A percentile compares a stretch with the other conserved stretches of the same genome.
phyloP scores from a whole-genome alignment of 2,888 invertebrate species.

The Hoplodrina ambigua region DNA sequence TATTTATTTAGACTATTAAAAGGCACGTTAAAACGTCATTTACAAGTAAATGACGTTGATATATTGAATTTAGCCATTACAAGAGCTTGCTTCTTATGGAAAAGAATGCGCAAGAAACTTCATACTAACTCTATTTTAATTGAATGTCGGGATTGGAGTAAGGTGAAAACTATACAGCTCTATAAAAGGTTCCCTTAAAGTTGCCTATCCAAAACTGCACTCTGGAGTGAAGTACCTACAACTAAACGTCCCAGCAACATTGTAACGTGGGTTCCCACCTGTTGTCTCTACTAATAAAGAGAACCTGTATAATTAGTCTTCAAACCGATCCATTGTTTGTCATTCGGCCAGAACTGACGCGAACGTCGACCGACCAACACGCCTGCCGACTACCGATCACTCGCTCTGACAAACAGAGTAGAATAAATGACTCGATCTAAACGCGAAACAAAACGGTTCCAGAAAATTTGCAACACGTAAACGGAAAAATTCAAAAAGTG shows the following conservation, averaged over 20 bases:
- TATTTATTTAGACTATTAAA: too few relatives aligned
- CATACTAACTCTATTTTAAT: too few relatives aligned
- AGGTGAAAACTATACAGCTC: neutral
- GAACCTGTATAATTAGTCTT: slow-evolving; percentile 84
- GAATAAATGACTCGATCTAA: slow-evolving; percentile 67
- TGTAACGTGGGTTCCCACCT: slow-evolving; percentile 81
- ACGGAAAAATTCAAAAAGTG: slow-evolving; percentile 30
- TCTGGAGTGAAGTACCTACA: slow-evolving; percentile 14
- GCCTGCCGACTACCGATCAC: slow-evolving; percentile 77
- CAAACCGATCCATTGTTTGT: slow-evolving; percentile 83
- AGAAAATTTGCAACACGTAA: slow-evolving; percentile 32
- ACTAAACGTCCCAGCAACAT: slow-evolving; percentile 62
- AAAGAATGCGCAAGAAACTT: too few relatives aligned
- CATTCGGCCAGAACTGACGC: slow-evolving; percentile 81
- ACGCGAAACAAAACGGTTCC: slow-evolving; percentile 46
- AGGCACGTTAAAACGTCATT: too few relatives aligned
- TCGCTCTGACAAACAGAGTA: slow-evolving; percentile 68
- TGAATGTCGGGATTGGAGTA: too few relatives aligned
- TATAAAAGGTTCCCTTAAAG: neutral
- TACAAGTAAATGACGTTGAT: too few relatives aligned
- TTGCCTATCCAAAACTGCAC: slow-evolving; percentile 5
- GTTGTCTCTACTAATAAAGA: slow-evolving; percentile 75
- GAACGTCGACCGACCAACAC: slow-evolving; percentile 79
- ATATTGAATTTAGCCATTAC: too few relatives aligned
- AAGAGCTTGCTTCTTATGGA: too few relatives aligned